A percentile compares a stretch with the other conserved stretches of the same genome.
Evolutionary conservation across 2,888 invertebrate species (phyloP).

Genomic region (Hydrotaea cyrtoneurina): DNA sequence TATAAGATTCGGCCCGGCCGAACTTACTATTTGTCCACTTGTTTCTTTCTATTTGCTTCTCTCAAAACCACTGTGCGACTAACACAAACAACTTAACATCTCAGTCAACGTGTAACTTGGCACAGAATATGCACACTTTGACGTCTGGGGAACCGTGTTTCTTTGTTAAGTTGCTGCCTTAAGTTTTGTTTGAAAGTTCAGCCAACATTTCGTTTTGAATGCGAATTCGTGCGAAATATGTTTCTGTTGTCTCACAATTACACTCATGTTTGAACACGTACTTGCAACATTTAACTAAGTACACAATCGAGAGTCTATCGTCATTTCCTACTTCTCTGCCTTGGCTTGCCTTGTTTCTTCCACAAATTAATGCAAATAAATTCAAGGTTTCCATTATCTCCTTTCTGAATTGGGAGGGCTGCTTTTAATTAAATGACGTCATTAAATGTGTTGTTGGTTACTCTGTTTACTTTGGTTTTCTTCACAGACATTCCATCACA

Average conservation of each 20-base stretch:
- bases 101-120: not conserved
- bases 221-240: constrained; percentile 1
- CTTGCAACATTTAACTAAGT: constrained; percentile 4
- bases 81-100: not conserved
- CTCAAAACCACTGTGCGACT: not conserved
- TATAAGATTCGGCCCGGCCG: too few species aligned
- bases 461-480: not conserved
- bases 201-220: not conserved
- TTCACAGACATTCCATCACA: not conserved
- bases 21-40: too few species aligned
- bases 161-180: too few species aligned
- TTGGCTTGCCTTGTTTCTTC: not conserved
- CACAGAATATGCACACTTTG: too few species aligned
- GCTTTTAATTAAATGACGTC: constrained; percentile 3
- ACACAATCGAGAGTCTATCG: not conserved
- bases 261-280: not conserved
- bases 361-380: not conserved
- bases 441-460: not conserved
- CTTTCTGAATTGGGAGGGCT: not conserved
- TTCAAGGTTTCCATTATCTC: not conserved
- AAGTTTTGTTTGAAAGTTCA: too few species aligned
- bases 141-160: too few species aligned
- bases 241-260: not conserved
- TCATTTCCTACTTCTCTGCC: not conserved
- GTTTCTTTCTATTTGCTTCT: too few species aligned